Evolutionary conservation across 2,797 vertebrate genomes (phyloP).

Genomic region (Helostoma temminkii): DNA sequence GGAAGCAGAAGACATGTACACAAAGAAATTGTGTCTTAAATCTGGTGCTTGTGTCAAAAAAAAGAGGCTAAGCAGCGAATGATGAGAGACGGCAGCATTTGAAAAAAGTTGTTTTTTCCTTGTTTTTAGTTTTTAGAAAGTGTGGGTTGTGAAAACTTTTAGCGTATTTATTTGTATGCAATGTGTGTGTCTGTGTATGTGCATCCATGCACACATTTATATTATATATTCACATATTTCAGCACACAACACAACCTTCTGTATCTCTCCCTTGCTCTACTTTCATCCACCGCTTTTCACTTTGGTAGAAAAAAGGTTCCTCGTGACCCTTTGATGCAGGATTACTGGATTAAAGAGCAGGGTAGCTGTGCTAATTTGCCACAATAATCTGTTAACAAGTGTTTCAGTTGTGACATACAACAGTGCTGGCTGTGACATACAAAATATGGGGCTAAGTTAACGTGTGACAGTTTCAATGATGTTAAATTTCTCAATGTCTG

Average conservation of each 20-base stretch:
- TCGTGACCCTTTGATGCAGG: slow-evolving; percentile 81
- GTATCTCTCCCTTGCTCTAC: slow-evolving; percentile 39
- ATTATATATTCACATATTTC: slow-evolving; percentile 62
- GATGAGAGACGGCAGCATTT: slow-evolving; percentile 62
- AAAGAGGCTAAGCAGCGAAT: slow-evolving; percentile 51
- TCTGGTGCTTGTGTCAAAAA: slow-evolving; percentile 54
- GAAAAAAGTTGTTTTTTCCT: slow-evolving; percentile 31
- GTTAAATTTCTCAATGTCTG: slow-evolving; percentile 51
- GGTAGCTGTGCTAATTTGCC: slow-evolving; percentile 70
- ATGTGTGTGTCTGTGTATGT: slow-evolving; percentile 15
- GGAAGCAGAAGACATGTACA: slow-evolving; percentile 60
- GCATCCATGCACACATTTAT: background rate
- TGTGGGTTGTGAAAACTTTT: slow-evolving; percentile 21
- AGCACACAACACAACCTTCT: slow-evolving; percentile 43
- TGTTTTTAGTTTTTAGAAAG: slow-evolving; percentile 41
- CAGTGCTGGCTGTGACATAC: slow-evolving; percentile 53
- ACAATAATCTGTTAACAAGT: slow-evolving; percentile 80
- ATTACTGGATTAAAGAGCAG: slow-evolving; percentile 82
- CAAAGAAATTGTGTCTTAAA: slow-evolving; percentile 67
- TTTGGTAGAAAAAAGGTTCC: slow-evolving; percentile 57
- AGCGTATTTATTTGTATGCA: slow-evolving; percentile 12
- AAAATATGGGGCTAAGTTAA: slow-evolving; percentile 50
- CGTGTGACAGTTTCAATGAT: slow-evolving; percentile 59
- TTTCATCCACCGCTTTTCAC: slow-evolving; percentile 68
- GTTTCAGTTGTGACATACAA: slow-evolving; percentile 76